These are phyloP conservation scores for Melitaea cinxia DNA, from an alignment of 1,140 invertebrate species.

Conservation along the genomic window DNA sequence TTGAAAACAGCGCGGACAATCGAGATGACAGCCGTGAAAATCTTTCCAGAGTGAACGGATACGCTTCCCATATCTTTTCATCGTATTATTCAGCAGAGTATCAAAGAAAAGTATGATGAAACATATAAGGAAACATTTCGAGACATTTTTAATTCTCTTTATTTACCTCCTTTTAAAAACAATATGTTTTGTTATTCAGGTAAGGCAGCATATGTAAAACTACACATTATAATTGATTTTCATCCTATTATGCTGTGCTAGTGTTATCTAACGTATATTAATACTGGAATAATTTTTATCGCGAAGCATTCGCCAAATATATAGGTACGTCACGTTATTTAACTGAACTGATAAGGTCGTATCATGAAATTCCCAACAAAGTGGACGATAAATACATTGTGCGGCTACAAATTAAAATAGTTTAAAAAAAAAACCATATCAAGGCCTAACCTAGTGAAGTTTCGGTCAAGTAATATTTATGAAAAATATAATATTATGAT, in stretches of 20 bases:
- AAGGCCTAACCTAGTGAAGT: no score
- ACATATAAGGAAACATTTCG: slow-evolving; percentile 42
- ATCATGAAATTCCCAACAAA: slow-evolving; percentile 53
- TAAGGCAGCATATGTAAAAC: not conserved
- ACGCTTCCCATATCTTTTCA: slow-evolving; percentile 72
- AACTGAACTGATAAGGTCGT: slow-evolving; percentile 57
- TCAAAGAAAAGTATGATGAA: slow-evolving; percentile 70
- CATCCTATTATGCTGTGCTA: not conserved
- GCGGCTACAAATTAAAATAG: not conserved
- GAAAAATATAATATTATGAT: no score
- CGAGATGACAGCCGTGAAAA: slow-evolving; percentile 53
- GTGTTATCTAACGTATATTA: not conserved
- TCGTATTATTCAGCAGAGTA: slow-evolving; percentile 76
- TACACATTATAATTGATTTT: not conserved
- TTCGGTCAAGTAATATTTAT: not conserved
- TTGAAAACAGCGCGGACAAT: slow-evolving; percentile 52
- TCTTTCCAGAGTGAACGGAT: slow-evolving; percentile 56
- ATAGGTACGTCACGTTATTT: slow-evolving; percentile 60
- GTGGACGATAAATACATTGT: slow-evolving; percentile 38
- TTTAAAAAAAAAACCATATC: not conserved
- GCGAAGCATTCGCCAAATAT: slow-evolving; percentile 57
- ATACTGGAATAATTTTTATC: slow-evolving; percentile 56
- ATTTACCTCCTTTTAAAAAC: no score
- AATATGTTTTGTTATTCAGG: no score
- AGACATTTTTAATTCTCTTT: no score